These are phyloP conservation scores for Anabacerthia variegaticeps DNA, from an alignment of 2,797 vertebrate genomes.

Conservation along the genomic window DNA sequence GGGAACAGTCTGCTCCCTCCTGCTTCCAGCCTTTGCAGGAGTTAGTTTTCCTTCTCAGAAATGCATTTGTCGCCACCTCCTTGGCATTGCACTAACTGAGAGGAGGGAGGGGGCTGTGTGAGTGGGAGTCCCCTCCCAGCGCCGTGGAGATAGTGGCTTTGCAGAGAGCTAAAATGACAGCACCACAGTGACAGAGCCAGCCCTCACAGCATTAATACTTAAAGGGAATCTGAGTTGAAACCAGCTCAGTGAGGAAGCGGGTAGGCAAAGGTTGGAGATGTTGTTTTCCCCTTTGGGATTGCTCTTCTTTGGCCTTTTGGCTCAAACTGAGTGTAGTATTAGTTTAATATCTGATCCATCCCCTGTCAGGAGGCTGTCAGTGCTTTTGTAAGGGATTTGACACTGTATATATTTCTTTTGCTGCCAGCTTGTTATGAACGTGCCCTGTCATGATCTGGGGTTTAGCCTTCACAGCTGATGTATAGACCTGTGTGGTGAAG, in stretches of 20 bases:
- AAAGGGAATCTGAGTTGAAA: neutral
- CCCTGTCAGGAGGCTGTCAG: neutral
- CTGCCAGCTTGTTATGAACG: neutral
- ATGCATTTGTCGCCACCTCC: constrained; percentile 11
- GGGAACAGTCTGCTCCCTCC: neutral
- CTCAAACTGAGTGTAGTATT: neutral
- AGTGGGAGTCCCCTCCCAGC: neutral
- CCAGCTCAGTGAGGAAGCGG: accelerated
- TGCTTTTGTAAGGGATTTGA: neutral
- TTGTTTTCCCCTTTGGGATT: neutral
- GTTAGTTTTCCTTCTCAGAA: neutral
- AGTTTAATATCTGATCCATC: neutral
- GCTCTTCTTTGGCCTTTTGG: neutral
- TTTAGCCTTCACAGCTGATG: neutral
- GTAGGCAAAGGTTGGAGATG: neutral
- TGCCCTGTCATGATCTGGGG: neutral
- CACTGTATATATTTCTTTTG: neutral
- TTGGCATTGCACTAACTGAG: neutral
- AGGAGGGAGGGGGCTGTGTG: neutral
- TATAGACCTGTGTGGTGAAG: neutral
- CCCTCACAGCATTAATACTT: neutral
- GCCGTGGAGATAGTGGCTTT: accelerated
- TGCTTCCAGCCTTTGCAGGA: neutral
- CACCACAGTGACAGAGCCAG: neutral
- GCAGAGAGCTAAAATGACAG: neutral